Base-by-base conservation (phyloP, 1,140 invertebrate species). In the Drosophila tristis region DNA sequence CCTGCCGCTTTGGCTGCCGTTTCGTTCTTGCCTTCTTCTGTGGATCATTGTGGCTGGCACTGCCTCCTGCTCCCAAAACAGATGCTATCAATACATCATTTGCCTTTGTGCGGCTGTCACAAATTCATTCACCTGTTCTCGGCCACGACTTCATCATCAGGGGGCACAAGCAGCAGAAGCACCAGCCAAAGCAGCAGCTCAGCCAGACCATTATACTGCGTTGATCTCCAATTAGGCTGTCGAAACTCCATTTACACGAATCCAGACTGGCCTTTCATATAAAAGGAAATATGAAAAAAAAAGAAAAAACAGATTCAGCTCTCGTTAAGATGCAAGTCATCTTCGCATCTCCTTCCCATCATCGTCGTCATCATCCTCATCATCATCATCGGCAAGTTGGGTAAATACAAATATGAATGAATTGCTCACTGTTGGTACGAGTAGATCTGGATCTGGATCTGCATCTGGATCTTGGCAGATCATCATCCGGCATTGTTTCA, bases 161-260 rank as follows among this genome's bases (percentile, higher is more conserved):
- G 57, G 57, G 68, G 58, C 64, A 60, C 25, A 15, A 35, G 20
- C 53, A 63, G 35, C 31, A 4, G 11, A 48, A 54, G 48, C 53
- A 20, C 23, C 58, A 47, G 43, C 62, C 56, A 31, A 44, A 68
- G 74, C 57, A 65, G 60, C 73, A 57, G 58, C 57, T 47, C 63
- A 63, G 65, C 53, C 85, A 84, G 79, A 89, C 85, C 89, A 89
- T 89, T 89, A 89, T 89, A 89, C 66, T 84, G 73, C 79, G 84
- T 89, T 89, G 84, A 89, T 89, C 84, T 89, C 84, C 84, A 89
- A 89, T 89, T 89, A 89, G 84, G 84, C 84, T 89, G 84, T 89
- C 84, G 84, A 89, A 89, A 89, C 84, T 89, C 84, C 84, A 89
- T 89, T 89, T 89, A 89, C 84, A 87, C 82, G 77, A 75, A 85